These are phyloP conservation scores for Tenthredo livida DNA, from an alignment of 2,888 invertebrate genomes.

Conservation along the genomic window DNA sequence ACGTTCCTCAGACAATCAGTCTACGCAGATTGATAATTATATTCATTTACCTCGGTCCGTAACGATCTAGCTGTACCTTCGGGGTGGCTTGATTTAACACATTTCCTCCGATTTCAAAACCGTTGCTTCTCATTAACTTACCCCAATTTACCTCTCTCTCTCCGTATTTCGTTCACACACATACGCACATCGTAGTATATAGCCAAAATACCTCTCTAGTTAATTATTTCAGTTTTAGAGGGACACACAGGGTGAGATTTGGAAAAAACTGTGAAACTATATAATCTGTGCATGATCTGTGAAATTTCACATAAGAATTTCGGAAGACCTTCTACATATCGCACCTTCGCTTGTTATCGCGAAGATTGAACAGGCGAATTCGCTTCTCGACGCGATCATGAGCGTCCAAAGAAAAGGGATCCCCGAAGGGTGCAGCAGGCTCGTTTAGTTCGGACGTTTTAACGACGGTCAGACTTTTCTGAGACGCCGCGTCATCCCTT, in stretches of 20 bases:
- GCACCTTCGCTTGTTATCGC: neutral
- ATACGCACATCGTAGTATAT: too few relatives aligned
- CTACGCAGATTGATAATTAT: conserved; percentile 33
- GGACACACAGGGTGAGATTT: neutral
- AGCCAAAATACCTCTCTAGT: neutral
- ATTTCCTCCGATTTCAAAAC: conserved; percentile 24
- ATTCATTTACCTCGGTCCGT: conserved; percentile 45
- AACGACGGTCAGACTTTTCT: conserved; percentile 23
- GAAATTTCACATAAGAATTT: neutral
- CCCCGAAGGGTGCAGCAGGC: neutral
- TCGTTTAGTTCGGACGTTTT: conserved; percentile 33
- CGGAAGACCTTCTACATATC: neutral
- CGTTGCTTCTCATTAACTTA: conserved; percentile 23
- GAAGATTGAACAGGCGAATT: conserved; percentile 5
- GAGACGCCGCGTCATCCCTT: neutral
- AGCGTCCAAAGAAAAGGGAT: conserved; percentile 7
- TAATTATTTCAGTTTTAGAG: neutral
- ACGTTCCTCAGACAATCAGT: conserved; percentile 29
- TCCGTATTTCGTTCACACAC: neutral
- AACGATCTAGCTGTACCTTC: conserved; percentile 26
- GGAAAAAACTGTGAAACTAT: neutral
- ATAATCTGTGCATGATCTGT: neutral
- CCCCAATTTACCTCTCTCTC: conserved; percentile 14
- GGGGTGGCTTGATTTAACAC: conserved; percentile 31
- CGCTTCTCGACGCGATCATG: neutral